These are phyloP conservation scores for Acholoe squamosa DNA, from an alignment of 2,888 invertebrate genomes.

Conservation along the genomic window DNA sequence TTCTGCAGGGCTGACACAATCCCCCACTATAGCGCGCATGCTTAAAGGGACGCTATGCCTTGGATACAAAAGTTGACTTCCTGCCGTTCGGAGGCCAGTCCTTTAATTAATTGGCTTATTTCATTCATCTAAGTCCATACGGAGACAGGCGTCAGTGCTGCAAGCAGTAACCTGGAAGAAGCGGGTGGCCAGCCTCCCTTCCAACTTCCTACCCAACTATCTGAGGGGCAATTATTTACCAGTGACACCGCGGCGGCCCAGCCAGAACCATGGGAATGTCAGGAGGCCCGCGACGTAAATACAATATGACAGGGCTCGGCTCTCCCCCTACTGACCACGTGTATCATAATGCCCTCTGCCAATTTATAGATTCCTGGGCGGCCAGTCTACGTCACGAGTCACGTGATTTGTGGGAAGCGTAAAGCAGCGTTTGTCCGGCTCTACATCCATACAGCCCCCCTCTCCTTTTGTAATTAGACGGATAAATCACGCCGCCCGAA, in stretches of 20 bases:
- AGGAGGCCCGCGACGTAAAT: conserved; percentile 13
- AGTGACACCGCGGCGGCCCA: conserved; percentile 28
- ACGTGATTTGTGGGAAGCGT: conserved; percentile 39
- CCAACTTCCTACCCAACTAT: conserved; percentile 37
- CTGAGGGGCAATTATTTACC: conserved; percentile 57
- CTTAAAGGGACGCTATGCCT: conserved; percentile 4
- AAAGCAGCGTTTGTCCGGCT: conserved; percentile 50
- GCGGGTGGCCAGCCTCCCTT: conserved; percentile 4
- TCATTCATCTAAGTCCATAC: conserved; percentile 56
- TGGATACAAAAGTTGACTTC: conserved; percentile 46
- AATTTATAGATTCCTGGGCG: conserved; percentile 54
- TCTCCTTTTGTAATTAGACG: conserved; percentile 54
- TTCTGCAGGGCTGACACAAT: conserved; percentile 3
- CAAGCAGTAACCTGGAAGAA: conserved; percentile 43
- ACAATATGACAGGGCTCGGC: conserved; percentile 35
- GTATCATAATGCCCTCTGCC: conserved; percentile 42
- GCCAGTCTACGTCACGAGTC: conserved; percentile 44
- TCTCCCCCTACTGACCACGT: conserved; percentile 45
- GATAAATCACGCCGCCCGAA: conserved; percentile 47
- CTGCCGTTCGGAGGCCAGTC: conserved; percentile 19
- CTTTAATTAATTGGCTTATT: conserved; percentile 56
- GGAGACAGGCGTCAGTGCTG: conserved; percentile 47
- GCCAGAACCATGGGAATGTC: conserved; percentile 35
- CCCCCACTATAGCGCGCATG: conserved; percentile 8
- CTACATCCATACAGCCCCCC: not conserved